phyloP scores from a whole-genome alignment of 2,113 vertebrate genomes.

The Isichthys henryi region DNA sequence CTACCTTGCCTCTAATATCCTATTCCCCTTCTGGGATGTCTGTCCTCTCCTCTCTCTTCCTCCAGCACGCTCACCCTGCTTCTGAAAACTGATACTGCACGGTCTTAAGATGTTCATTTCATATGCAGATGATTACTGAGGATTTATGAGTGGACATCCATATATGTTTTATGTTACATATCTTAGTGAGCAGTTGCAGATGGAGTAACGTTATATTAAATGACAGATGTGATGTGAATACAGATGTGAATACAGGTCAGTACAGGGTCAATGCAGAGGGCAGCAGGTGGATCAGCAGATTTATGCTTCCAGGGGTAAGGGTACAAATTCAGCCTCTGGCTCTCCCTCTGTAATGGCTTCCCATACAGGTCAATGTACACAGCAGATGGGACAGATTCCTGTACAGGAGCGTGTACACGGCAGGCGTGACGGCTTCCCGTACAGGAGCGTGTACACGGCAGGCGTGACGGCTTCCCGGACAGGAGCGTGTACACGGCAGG shows the following conservation, averaged over 20 bases:
- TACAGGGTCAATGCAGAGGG: neutral
- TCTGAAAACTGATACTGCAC: neutral
- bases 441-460: too few species aligned
- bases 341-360: neutral
- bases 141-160: neutral
- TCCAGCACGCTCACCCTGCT: neutral
- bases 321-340: neutral
- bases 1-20: neutral
- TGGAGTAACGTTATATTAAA: neutral
- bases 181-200: neutral
- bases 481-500: too few species aligned
- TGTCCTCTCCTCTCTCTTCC: neutral
- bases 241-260: neutral
- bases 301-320: neutral
- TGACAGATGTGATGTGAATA: neutral
- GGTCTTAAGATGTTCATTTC: neutral
- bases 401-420: neutral
- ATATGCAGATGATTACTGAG: neutral
- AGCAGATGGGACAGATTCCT: neutral
- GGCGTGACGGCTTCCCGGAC: too few species aligned
- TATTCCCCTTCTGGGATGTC: neutral
- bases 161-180: neutral
- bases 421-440: too few species aligned
- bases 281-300: neutral
- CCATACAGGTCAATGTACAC: neutral